Base-by-base conservation (phyloP, 2,888 invertebrate genomes). In the Megamerina dolium region DNA sequence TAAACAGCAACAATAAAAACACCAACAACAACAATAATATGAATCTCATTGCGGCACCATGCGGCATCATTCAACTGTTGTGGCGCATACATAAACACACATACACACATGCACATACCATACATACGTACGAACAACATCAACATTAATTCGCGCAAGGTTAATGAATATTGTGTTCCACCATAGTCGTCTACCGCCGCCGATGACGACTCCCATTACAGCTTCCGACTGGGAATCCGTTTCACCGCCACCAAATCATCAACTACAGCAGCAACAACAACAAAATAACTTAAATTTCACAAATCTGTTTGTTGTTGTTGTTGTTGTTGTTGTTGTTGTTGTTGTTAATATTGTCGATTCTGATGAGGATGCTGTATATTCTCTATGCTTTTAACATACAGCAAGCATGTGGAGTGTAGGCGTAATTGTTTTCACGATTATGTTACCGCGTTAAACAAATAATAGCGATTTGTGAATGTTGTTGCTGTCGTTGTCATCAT, bases 361-460 rank as follows among this genome's bases (percentile, higher is more conserved):
- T n/a, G 23, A n/a, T 14, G 37, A 26, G 16, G 37, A 21, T 23
- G 14, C n/a, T n/a, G n/a, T n/a, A n/a, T n/a, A n/a, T n/a, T n/a
- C n/a, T n/a, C n/a, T n/a, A n/a, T n/a, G n/a, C n/a, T n/a, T n/a
- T n/a, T n/a, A n/a, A n/a, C n/a, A n/a, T n/a, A n/a, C n/a, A n/a
- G n/a, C n/a, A n/a, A 23, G 8, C 46, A 44, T 48, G 34, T 45
- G 42, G 45, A 61, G 67, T 63, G 67, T 67, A 63, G 67, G 67
- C 66, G 67, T 67, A 67, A 67, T 67, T 65, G 67, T 65, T 66
- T 66, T 55, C 57, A 58, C 59, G 60, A 57, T 60, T 62, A 64
- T 65, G 63, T 65, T 66, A 56, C 63, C 57, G 57, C 60, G 56
- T 63, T 61, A 56, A 55, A 55, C 54, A 56, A 56, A 56, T 53